Base-by-base conservation (phyloP, 2,797 vertebrate species). In the Morus bassanus region DNA sequence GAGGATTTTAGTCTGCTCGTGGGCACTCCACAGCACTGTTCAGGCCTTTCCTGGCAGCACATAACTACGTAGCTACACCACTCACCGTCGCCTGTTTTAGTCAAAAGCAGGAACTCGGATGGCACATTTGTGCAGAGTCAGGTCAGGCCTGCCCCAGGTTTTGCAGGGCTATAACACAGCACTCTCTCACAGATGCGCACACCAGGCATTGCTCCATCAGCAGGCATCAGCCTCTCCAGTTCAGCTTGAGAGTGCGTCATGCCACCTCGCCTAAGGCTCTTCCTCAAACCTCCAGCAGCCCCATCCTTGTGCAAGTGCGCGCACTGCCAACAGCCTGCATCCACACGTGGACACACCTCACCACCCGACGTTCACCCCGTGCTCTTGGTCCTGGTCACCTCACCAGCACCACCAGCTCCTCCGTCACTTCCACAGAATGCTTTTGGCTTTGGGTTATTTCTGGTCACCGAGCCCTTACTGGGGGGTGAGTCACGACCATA, bases 271-370 rank as follows among this genome's bases (percentile, higher is more conserved):
- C 41, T 11, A 6, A 46, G 48, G 54, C 45, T 64, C 13, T 11
- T 81, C 53, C 50, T n/a, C 41, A 30, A 21, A 11, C 25, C 11
- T 15, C 45, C 1, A 4, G 5, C 3, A 1, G 39, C 16, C 46
- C 30, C 59, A 23, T n/a, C 39, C 64, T 7, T 1, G 0, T 7
- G 28, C 2, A 2, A 39, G 31, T 0, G 1, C 0, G 0, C 6
- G 46, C 3, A 0, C 51, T n/a, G 60, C 56, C 59, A 27, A 31
- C 16, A 2, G 16, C 5, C 2, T 6, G n/a, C 10, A 25, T 11
- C 45, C 45, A 6, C 28, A 5, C 8, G 1, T 0, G 0, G 53
- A 10, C 46, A 9, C 33, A 14, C 18, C 74, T 16, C 3, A 4
- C n/a, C 7, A 3, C 16, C 13, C 5, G 0, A 6, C 22, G 6